Evolutionary conservation across 2,888 invertebrate genomes (phyloP).

Genomic region (Drosophila picticornis): DNA sequence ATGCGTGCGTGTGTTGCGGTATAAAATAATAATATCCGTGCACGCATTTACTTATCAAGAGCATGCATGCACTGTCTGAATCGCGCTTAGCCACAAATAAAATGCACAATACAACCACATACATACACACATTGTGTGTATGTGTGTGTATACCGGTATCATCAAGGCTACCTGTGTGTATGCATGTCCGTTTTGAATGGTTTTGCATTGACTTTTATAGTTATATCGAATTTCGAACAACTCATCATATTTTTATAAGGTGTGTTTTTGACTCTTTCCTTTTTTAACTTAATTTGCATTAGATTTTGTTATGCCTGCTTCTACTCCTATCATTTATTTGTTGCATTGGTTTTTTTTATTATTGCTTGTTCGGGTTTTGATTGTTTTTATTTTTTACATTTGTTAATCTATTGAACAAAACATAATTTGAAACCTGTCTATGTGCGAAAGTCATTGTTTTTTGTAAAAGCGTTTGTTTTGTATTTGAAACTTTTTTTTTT

Average conservation of each 20-base stretch:
- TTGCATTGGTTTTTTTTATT: slow-evolving; percentile 39
- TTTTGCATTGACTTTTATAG: slow-evolving; percentile 30
- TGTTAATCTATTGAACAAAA: slow-evolving; percentile 36
- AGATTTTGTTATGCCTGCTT: neutral
- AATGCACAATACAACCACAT: slow-evolving; percentile 55
- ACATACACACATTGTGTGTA: slow-evolving; percentile 47
- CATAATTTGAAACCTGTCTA: slow-evolving; percentile 72
- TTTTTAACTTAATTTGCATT: slow-evolving; percentile 22
- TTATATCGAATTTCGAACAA: slow-evolving; percentile 21
- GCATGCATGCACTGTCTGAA: neutral
- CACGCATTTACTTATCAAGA: slow-evolving; percentile 16
- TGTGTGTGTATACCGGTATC: slow-evolving; percentile 19
- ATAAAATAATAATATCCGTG: slow-evolving; percentile 19
- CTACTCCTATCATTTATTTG: slow-evolving; percentile 3
- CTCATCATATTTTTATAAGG: slow-evolving; percentile 50
- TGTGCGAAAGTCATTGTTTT: slow-evolving; percentile 21
- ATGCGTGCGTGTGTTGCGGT: slow-evolving; percentile 13
- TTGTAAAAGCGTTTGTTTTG: slow-evolving; percentile 1
- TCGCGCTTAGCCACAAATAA: slow-evolving; percentile 26
- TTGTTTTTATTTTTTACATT: slow-evolving; percentile 45
- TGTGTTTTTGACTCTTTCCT: slow-evolving; percentile 6
- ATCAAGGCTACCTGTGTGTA: slow-evolving; percentile 19
- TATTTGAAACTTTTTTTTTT: neutral
- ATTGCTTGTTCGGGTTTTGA: slow-evolving; percentile 22
- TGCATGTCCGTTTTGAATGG: slow-evolving; percentile 3